Base-by-base conservation (phyloP, 2,888 invertebrate genomes). In the Aethes cnicana region DNA sequence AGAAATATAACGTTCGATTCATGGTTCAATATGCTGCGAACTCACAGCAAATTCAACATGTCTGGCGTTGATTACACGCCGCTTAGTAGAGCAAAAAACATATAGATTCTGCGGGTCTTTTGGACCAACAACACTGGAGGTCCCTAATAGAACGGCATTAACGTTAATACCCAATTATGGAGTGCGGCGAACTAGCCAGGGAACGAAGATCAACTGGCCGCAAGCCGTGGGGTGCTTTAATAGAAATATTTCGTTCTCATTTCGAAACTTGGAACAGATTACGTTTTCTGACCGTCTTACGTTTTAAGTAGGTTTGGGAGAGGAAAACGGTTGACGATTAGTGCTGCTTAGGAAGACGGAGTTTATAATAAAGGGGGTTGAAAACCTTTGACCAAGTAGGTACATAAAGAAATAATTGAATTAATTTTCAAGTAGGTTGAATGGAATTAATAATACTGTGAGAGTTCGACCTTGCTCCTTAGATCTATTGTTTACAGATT, bases 161-260 rank as follows among this genome's bases (percentile, higher is more conserved):
- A 69, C 74, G 68, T 62, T 84, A 82, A 83, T 84, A 84, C 81
- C 77, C 81, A 80, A 82, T 83, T 80, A 85, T 79, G 71, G 75
- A 73, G 73, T 80, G 63, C 54, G 63, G n/a, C 41, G 12, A 68
- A 68, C 70, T 68, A 62, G 61, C 67, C 62, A 69, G 69, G 69
- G 68, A 70, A 73, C 66, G 69, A 72, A 78, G 82, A 84, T 86
- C 82, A 81, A 36, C 33, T 9, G 4, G 39, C 46, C 44, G 20
- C 52, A 52, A 52, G 39, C 52, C 46, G 25, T 43, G 36, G 46
- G 52, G 44, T 21, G 37, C 37, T 16, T 32, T 42, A 44, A 44
- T 37, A 52, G 28, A 14, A 44, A 52, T 37, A 25, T 52, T 39
- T 32, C 14, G 37, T 25, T 30, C 33, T n/a, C 9, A 26, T 25